Evolutionary conservation across 1,140 invertebrate species (phyloP), one percentile per base, ranked within the genome.

Genomic region (Centruroides sculpturatus): DNA sequence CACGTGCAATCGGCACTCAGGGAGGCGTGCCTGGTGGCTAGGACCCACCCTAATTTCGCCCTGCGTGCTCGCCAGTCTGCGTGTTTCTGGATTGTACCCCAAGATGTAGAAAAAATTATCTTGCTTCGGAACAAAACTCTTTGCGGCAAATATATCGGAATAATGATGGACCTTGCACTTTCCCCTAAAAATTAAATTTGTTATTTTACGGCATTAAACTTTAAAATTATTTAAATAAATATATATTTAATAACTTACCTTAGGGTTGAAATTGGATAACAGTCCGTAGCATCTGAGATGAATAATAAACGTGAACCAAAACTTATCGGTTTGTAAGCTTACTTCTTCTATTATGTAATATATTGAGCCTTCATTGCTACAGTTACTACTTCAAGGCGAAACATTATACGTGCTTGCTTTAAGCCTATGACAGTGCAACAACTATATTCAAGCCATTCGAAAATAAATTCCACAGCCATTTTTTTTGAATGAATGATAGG

Each of bases 31-130:
- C 85, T 87, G 91, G 81, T 92, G 89, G 74, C 86, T 87, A 74
- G 87, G 83, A 77, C 92, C 92, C 77, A 94, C 88, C 80, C 91
- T 82, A 75, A 95, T 95, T 80, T 93, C 89, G 74, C 89, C 89
- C 79, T 92, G 89, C 74, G 88, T 90, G 74, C 85, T 81, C 73
- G 85, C 83, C 77, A 84, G 79, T 72, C 81, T 65, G 64, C 13
- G 59, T 50, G 59, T 54, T 58, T 64, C 23, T 47, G 55, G 56
- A 36, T 57, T 57, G 46, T 57, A 57, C 35, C 56, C 56, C n/a
- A 57, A 36, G 34, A 57, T 48, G 56, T 57, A 57, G 41, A 57
- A 75, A 64, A 75, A 75, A 34, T 66, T 66, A 61, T 75, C 72
- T 47, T 71, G 69, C 53, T 67, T 64, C 3, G 72, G 72, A 46